Conservation (phyloP, 2,797 vertebrate species). For the Podarcis siculus region DNA sequence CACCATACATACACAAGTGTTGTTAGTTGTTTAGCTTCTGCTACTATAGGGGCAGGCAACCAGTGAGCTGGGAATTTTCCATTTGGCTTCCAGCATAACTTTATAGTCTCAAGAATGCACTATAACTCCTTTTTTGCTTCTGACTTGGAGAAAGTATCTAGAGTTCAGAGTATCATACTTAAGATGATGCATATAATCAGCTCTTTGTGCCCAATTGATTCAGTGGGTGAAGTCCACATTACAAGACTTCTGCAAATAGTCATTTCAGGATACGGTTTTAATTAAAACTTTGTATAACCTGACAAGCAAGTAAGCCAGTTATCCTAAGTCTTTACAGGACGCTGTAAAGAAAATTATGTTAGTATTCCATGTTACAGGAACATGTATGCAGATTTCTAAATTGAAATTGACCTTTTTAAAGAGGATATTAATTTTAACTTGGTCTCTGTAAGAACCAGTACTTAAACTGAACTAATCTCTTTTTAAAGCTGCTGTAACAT, state of each 20-base stretch:
- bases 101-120: background rate
- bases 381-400: background rate
- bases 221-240: background rate
- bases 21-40: background rate
- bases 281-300: background rate
- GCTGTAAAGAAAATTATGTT: background rate
- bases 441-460: background rate
- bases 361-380: background rate
- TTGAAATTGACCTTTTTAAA: background rate
- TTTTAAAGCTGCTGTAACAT: background rate
- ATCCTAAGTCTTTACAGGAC: no score
- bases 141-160: background rate
- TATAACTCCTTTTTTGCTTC: background rate
- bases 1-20: background rate
- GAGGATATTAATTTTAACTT: background rate
- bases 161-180: background rate
- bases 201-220: background rate
- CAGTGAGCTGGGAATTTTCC: background rate
- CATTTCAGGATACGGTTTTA: background rate
- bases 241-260: background rate
- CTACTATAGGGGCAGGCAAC: background rate
- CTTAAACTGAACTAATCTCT: background rate
- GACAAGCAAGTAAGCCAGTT: background rate
- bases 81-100: background rate
- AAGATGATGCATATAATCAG: background rate